These are phyloP conservation scores for Clavelina lepadiformis DNA, from an alignment of 23 tunicate genomes.

Conservation along the genomic window DNA sequence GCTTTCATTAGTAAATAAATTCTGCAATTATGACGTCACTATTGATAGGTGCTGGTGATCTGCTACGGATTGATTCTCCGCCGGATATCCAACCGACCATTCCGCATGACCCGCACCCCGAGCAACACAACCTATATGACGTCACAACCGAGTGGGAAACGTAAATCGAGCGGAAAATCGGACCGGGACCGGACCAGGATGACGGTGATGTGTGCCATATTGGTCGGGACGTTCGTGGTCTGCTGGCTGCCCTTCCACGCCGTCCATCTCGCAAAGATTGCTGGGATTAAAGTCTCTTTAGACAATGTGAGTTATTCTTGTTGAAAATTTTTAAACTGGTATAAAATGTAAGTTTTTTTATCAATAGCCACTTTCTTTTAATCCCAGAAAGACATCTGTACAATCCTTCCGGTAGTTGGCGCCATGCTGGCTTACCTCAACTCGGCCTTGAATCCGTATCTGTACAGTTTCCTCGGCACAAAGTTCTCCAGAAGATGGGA, in stretches of 20 bases:
- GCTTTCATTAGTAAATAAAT: no score
- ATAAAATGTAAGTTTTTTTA: background rate
- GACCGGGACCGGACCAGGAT: slow-evolving; percentile 49
- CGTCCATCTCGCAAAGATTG: slow-evolving; percentile 52
- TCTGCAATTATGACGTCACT: no score
- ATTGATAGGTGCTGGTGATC: slow-evolving; percentile 50
- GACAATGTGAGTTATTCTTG: background rate
- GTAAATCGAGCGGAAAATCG: slow-evolving; percentile 14
- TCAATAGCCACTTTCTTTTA: no score
- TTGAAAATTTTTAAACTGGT: background rate
- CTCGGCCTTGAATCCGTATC: slow-evolving; percentile 21
- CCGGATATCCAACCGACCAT: slow-evolving; percentile 10
- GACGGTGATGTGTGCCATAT: slow-evolving; percentile 79
- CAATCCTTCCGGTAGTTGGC: no score
- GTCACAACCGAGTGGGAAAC: no score
- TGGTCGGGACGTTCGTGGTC: slow-evolving; percentile 43
- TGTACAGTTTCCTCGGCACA: slow-evolving; percentile 14
- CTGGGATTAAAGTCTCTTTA: slow-evolving; percentile 29
- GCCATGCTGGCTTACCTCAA: slow-evolving; percentile 6
- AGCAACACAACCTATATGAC: no score
- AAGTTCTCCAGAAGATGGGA: background rate
- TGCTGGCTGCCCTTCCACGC: slow-evolving; percentile 83
- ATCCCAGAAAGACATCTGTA: no score
- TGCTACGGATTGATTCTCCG: slow-evolving; percentile 51
- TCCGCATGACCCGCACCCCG: background rate